Conservation (phyloP, 2,888 invertebrate species). For the Tillus elongatus region DNA sequence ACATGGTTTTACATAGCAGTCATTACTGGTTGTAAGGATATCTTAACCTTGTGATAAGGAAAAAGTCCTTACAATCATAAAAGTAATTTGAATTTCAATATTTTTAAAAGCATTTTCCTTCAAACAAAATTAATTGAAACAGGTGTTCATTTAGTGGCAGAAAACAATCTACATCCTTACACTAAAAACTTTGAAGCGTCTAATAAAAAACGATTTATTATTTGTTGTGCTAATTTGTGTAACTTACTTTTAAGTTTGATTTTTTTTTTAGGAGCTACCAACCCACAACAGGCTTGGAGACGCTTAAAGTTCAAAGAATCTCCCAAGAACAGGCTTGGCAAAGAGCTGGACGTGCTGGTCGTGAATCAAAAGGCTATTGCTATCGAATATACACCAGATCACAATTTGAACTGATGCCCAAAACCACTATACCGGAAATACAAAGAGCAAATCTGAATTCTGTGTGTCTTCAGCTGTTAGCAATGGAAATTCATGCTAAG, state of each 20-base stretch:
- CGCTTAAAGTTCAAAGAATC: slow-evolving; percentile 68
- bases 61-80: too few species aligned
- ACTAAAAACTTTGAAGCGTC: too few species aligned
- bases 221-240: too few species aligned
- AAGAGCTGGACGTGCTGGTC: slow-evolving; percentile 83
- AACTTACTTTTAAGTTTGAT: slow-evolving; percentile 1
- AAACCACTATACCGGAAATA: slow-evolving; percentile 80
- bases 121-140: too few species aligned
- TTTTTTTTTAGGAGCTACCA: slow-evolving; percentile 56
- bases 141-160: too few species aligned
- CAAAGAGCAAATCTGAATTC: slow-evolving; percentile 57
- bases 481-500: slow-evolving; percentile 71
- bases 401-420: slow-evolving; percentile 63
- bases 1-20: too few species aligned
- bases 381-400: slow-evolving; percentile 77
- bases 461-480: slow-evolving; percentile 73
- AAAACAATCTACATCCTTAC: too few species aligned
- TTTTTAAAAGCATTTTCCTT: too few species aligned
- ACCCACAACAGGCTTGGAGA: slow-evolving; percentile 71
- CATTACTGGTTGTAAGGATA: too few species aligned
- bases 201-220: too few species aligned
- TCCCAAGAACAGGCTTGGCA: slow-evolving; percentile 93
- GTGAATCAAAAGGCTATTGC: slow-evolving; percentile 75
- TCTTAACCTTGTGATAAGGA: too few species aligned
- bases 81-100: too few species aligned